phyloP scores from a whole-genome alignment of 2,888 invertebrate species.

The Tinea semifulvella region DNA sequence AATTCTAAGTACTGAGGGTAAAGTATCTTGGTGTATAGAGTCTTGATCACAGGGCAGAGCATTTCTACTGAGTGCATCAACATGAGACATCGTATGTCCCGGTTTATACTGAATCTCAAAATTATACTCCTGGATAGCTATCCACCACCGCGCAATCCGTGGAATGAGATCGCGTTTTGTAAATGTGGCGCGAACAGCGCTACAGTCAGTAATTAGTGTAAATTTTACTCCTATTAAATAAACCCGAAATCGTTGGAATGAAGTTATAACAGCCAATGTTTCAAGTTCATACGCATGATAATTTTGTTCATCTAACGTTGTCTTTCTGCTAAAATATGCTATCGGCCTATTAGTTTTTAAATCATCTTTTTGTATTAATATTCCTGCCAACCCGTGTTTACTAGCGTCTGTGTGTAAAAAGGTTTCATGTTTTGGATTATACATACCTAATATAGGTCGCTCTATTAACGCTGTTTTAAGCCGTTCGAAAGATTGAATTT shows the following conservation, averaged over 20 bases:
- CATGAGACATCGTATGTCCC: constrained; percentile 26
- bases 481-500: constrained; percentile 19
- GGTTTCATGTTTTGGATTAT: constrained; percentile 21
- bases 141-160: constrained; percentile 29
- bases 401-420: constrained; percentile 32
- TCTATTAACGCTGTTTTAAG: constrained; percentile 21
- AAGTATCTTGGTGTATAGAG: too few relatives aligned
- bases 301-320: constrained; percentile 26
- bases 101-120: constrained; percentile 25
- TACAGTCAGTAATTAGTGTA: constrained; percentile 31
- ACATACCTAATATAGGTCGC: constrained; percentile 23
- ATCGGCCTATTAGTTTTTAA: constrained; percentile 20
- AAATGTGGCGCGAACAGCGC: constrained; percentile 28
- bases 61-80: constrained; percentile 29
- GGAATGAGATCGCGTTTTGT: constrained; percentile 25
- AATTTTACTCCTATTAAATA: constrained; percentile 27
- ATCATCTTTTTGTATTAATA: constrained; percentile 24
- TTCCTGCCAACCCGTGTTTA: constrained; percentile 26
- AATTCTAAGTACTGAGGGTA: too few relatives aligned
- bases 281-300: constrained; percentile 33
- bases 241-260: constrained; percentile 26
- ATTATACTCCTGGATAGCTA: constrained; percentile 26
- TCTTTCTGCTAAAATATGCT: constrained; percentile 26
- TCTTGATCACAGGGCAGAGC: too few relatives aligned
- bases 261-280: constrained; percentile 29